A percentile compares a stretch with the other conserved stretches of the same genome.
phyloP scores from a whole-genome alignment of 2,113 vertebrate genomes.

The Spizaetus ornatus region DNA sequence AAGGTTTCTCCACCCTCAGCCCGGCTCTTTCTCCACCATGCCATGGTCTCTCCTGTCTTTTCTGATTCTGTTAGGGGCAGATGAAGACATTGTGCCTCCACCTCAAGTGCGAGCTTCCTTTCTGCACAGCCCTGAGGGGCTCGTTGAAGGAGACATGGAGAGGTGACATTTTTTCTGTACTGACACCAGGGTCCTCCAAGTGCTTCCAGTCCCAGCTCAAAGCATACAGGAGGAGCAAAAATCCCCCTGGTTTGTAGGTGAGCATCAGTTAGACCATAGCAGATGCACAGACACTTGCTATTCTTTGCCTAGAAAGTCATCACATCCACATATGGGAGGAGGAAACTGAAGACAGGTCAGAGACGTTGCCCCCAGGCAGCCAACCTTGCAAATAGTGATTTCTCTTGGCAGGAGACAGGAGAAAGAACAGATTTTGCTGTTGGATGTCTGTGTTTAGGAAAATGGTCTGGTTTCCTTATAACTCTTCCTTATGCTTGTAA shows the following conservation, averaged over 20 bases:
- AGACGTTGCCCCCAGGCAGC: not conserved
- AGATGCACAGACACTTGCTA: not conserved
- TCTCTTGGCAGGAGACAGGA: not conserved
- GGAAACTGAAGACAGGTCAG: not conserved
- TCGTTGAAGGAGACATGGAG: not conserved
- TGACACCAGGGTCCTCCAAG: not conserved
- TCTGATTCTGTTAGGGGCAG: not conserved
- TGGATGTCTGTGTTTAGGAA: not conserved
- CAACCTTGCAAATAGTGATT: not conserved
- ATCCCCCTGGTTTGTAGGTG: not conserved
- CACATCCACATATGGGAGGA: not conserved
- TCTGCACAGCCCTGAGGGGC: not conserved
- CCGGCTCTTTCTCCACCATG: not conserved
- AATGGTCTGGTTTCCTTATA: not conserved
- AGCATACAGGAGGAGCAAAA: not conserved
- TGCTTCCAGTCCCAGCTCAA: not conserved
- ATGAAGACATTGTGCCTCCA: not conserved
- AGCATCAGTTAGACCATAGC: not conserved
- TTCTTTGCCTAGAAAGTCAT: not conserved
- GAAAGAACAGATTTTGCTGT: not conserved
- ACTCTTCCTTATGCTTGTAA: not conserved
- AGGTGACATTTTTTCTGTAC: not conserved
- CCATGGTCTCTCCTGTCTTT: not conserved
- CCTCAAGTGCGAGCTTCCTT: not conserved
- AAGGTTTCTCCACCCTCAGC: not conserved